Conservation (phyloP, 2,888 invertebrate species). For the Nymphalis urticae region DNA sequence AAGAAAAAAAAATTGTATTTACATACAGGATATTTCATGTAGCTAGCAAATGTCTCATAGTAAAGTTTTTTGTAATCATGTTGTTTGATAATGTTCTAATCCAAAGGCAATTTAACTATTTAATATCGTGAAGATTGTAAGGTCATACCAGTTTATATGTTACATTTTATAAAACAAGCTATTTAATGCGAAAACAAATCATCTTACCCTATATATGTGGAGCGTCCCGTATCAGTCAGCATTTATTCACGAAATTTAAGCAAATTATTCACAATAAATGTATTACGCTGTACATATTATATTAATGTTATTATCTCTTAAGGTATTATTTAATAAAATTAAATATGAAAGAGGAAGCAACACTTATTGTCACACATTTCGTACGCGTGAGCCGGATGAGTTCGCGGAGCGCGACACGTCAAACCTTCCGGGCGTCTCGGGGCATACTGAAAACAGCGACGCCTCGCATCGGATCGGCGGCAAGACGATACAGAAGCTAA, state of each 20-base stretch:
- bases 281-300: constrained; percentile 4
- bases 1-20: too few species aligned
- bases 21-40: too few species aligned
- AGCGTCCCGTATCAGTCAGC: constrained; percentile 3
- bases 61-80: too few species aligned
- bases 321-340: constrained; percentile 32
- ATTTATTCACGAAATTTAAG: neutral
- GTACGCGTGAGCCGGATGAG: constrained; percentile 61
- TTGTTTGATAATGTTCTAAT: too few species aligned
- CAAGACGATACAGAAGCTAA: constrained; percentile 36
- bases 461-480: constrained; percentile 45
- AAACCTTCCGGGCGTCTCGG: constrained; percentile 58
- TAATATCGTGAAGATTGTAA: neutral
- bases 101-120: neutral
- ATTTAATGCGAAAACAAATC: neutral
- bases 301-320: constrained; percentile 23
- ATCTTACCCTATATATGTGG: constrained; percentile 24
- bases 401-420: constrained; percentile 61
- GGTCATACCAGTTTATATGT: neutral
- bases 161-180: neutral
- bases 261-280: constrained; percentile 16
- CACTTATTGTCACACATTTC: constrained; percentile 81
- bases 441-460: constrained; percentile 61
- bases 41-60: too few species aligned
- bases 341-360: constrained; percentile 67